Percentiles rank a stretch among this genome's conserved stretches.
phyloP scores from a whole-genome alignment of 2,797 vertebrate genomes.

The Coranthus polyacanthus region DNA sequence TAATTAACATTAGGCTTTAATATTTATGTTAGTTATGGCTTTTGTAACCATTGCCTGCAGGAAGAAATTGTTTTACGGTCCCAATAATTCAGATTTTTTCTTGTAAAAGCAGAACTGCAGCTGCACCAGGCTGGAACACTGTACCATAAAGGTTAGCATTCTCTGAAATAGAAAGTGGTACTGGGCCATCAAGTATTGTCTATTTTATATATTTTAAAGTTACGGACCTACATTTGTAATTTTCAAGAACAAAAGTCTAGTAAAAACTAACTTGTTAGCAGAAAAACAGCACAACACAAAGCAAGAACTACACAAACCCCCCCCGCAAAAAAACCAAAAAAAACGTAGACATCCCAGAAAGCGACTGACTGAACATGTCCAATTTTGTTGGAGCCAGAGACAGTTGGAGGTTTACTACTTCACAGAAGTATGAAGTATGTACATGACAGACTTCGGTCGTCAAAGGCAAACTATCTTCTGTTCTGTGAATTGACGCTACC shows the following conservation, averaged over 20 bases:
- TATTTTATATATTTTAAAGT: background rate
- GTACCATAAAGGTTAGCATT: background rate
- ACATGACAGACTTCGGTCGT: conserved; percentile 63
- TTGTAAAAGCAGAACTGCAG: background rate
- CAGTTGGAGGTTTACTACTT: conserved; percentile 58
- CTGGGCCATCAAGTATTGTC: conserved; percentile 20
- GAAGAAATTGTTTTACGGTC: conserved; percentile 1
- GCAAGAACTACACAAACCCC: conserved; percentile 15
- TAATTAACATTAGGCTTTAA: background rate
- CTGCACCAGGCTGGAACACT: conserved; percentile 1
- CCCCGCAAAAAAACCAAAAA: too few relatives aligned
- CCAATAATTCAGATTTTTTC: conserved; percentile 3
- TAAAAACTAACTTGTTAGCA: conserved; percentile 26
- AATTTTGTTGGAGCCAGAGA: conserved; percentile 31
- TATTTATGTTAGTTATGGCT: conserved; percentile 17
- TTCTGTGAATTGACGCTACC: conserved; percentile 46
- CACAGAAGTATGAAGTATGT: conserved; percentile 67
- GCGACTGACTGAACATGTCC: conserved; percentile 21
- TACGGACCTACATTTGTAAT: conserved; percentile 4
- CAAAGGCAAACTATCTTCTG: conserved; percentile 67
- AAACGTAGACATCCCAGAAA: conserved; percentile 6
- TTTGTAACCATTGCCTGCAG: conserved; percentile 23
- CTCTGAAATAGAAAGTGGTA: background rate
- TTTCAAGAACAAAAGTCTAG: conserved; percentile 8
- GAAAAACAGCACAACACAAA: conserved; percentile 30